Percentiles rank a stretch among this genome's conserved stretches.
Evolutionary conservation across 2,113 vertebrate genomes (phyloP).

Genomic region (Pedionomus torquatus): DNA sequence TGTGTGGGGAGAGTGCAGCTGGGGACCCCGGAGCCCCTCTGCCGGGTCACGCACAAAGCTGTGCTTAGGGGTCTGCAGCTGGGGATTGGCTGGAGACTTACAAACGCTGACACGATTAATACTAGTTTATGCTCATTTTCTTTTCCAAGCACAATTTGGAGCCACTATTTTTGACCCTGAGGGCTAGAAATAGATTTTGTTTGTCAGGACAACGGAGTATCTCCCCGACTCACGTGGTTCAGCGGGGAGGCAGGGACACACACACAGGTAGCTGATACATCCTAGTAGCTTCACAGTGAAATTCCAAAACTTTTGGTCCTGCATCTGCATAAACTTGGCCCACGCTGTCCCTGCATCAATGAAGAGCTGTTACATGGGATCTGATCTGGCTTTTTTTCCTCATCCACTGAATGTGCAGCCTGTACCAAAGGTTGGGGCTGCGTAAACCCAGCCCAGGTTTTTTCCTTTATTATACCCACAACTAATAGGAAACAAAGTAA

Average conservation of each 20-base stretch:
- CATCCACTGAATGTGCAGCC: fast-evolving
- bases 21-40: not conserved
- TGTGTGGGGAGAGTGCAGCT: not conserved
- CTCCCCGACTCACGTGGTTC: not conserved
- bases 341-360: not conserved
- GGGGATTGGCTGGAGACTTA: not conserved
- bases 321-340: not conserved
- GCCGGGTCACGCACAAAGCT: not conserved
- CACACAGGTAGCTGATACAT: not conserved
- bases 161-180: not conserved
- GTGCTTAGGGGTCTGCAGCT: not conserved
- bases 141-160: not conserved
- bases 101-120: not conserved
- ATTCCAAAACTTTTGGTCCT: not conserved
- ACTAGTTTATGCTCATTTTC: not conserved
- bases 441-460: not conserved
- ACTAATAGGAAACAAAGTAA: not conserved
- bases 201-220: not conserved
- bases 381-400: not conserved
- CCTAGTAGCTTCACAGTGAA: not conserved
- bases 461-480: not conserved
- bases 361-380: not conserved
- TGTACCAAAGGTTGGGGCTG: fast-evolving
- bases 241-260: not conserved
- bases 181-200: not conserved